These are phyloP conservation scores for Xestia xanthographa DNA, from an alignment of 2,888 invertebrate species.

Conservation along the genomic window DNA sequence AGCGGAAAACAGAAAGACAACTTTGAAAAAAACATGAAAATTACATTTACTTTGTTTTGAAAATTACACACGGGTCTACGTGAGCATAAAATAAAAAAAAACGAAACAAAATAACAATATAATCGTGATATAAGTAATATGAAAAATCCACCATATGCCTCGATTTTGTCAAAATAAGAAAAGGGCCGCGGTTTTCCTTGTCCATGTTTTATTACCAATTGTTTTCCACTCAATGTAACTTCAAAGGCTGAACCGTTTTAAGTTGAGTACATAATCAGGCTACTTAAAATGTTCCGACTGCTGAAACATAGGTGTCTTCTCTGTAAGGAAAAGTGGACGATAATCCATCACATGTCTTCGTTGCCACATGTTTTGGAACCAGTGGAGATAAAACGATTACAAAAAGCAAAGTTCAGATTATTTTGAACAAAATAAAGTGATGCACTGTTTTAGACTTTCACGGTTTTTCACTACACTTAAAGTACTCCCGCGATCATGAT, in stretches of 20 bases:
- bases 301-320: not conserved
- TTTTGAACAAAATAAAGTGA: not conserved
- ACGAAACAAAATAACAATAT: not conserved
- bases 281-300: not conserved
- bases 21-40: not conserved
- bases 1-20: conserved; percentile 1
- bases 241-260: not conserved
- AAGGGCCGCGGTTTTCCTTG: not conserved
- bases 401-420: not conserved
- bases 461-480: no score
- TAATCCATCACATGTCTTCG: not conserved
- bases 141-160: not conserved
- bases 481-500: no score
- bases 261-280: not conserved
- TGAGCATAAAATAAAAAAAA: not conserved
- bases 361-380: not conserved
- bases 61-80: no score
- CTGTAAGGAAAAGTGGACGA: not conserved
- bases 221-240: not conserved
- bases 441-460: no score
- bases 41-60: no score
- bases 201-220: not conserved
- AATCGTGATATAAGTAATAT: not conserved
- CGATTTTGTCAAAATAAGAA: not conserved
- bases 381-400: not conserved